phyloP scores from a whole-genome alignment of 2,888 invertebrate species.

The Minunthozetes semirufus region DNA sequence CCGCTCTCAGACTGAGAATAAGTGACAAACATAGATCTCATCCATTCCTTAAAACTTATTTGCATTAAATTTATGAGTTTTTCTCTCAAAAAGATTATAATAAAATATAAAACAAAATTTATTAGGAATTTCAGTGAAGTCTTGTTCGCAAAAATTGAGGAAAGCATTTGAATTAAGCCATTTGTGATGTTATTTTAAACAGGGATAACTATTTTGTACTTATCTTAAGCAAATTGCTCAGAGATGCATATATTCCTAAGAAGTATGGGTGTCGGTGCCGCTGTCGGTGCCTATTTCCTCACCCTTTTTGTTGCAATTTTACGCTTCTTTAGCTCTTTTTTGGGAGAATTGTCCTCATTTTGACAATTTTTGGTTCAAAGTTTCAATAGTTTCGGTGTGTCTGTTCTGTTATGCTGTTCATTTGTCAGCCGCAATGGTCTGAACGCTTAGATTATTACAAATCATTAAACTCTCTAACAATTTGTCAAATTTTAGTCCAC shows the following conservation, averaged over 20 bases:
- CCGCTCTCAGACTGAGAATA: not conserved
- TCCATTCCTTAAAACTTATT: not conserved
- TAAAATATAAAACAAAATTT: not conserved
- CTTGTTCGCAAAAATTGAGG: no score
- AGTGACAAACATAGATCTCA: constrained; percentile 7
- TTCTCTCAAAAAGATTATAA: not conserved
- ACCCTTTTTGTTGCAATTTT: constrained; percentile 24
- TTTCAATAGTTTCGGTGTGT: not conserved
- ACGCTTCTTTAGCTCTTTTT: constrained; percentile 25
- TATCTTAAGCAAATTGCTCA: constrained; percentile 11
- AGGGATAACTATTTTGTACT: constrained; percentile 8
- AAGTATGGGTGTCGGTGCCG: not conserved
- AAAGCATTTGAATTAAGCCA: not conserved
- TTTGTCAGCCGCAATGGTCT: not conserved
- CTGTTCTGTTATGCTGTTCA: not conserved
- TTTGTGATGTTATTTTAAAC: constrained; percentile 7
- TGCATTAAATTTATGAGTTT: not conserved
- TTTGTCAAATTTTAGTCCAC: no score
- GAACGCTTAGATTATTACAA: not conserved
- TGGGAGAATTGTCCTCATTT: not conserved
- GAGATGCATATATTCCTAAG: constrained; percentile 15
- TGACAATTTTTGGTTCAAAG: constrained; percentile 3
- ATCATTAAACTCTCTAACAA: not conserved
- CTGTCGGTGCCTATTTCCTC: constrained; percentile 5
- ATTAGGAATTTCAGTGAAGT: not conserved